Evolutionary conservation across 2,797 vertebrate genomes (phyloP).

Genomic region (Orestias chungarensis): DNA sequence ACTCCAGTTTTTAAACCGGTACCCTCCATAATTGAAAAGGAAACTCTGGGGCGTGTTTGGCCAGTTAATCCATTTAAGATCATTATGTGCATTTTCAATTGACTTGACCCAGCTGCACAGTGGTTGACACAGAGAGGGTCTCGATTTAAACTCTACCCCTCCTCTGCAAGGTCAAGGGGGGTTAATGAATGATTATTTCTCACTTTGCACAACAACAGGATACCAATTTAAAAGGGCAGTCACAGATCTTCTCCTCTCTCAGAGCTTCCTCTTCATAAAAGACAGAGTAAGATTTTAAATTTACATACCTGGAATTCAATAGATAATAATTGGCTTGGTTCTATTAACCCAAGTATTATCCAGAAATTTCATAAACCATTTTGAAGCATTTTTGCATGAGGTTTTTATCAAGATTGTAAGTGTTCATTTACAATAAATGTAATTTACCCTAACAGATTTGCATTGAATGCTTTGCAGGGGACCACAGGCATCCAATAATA

Average conservation of each 20-base stretch:
- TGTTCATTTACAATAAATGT: too few relatives aligned
- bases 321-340: constrained; percentile 38
- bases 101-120: constrained; percentile 78
- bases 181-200: constrained; percentile 89
- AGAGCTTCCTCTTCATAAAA: constrained; percentile 32
- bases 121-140: constrained; percentile 64
- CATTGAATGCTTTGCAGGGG: too few relatives aligned
- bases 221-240: constrained; percentile 67
- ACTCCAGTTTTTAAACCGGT: constrained; percentile 74
- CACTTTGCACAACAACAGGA: constrained; percentile 82
- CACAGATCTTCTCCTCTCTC: constrained; percentile 14
- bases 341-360: too few relatives aligned
- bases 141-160: constrained; percentile 36
- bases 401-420: too few relatives aligned
- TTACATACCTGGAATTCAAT: constrained; percentile 23
- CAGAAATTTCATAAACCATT: too few relatives aligned
- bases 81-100: constrained; percentile 80
- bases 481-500: too few relatives aligned
- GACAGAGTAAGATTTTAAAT: constrained; percentile 21
- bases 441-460: too few relatives aligned
- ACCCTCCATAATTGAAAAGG: constrained; percentile 82
- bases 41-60: constrained; percentile 74
- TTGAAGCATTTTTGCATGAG: too few relatives aligned
- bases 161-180: constrained; percentile 61
- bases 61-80: constrained; percentile 85